Base-by-base conservation (phyloP, 2,113 vertebrate species). In the Columba janthina region DNA sequence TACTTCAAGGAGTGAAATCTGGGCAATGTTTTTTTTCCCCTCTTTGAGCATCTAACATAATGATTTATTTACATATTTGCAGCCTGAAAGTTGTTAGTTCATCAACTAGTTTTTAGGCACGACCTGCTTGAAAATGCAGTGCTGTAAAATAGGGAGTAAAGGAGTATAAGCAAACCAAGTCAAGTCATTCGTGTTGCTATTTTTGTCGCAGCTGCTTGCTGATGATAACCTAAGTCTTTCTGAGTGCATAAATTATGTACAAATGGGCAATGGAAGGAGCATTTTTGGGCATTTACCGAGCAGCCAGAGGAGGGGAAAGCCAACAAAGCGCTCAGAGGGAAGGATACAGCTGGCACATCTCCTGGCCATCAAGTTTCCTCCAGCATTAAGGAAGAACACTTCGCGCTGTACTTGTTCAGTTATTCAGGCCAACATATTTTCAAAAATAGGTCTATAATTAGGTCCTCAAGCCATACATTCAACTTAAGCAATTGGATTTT, bases 381-480 rank as follows among this genome's bases (percentile, higher is more conserved):
- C 10, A 2, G 1, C 78, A 88, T 78, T 91, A 82, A 26, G 83
- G 66, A 86, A 82, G 58, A 62, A 51, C 31, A 29, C 13, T 83
- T 83, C 85, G 54, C 44, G 62, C 78, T 85, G 40, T 42, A 73
- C 40, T 79, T 42, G 10, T 34, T 86, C 73, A 82, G 77, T 62
- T 89, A 46, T 73, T 72, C 70, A 88, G 62, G n/a, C 25, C 57
- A 71, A 67, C 18, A 21, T 48, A 13, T 74, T 58, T 88, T 90
- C 62, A 4, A 60, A 88, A 80, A 74, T 15, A 77, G 21, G 6
- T 76, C 84, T 92, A n/a, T 87, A 95, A 91, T 85, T 79, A 95
- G 62, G 40, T 46, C 40, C 81, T 69, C 48, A 87, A 94, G 89
- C 84, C 51, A 95, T 94, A 88, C n/a, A 50, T 61, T 94, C n/a